A percentile compares a stretch with the other conserved stretches of the same genome.
These are phyloP conservation scores for Tangara arthus DNA, from an alignment of 2,797 vertebrate genomes.

Conservation along the genomic window DNA sequence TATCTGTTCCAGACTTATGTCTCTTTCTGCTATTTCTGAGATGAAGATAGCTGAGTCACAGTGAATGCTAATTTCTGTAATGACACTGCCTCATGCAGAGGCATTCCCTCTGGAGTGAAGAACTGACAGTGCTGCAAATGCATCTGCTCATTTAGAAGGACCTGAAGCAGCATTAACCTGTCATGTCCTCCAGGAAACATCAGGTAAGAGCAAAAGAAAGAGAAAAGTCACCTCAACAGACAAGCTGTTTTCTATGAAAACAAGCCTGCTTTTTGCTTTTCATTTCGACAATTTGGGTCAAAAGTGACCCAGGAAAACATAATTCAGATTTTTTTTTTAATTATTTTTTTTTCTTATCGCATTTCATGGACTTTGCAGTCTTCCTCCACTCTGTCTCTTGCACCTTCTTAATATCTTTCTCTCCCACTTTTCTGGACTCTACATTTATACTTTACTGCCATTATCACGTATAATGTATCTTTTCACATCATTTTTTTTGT, in stretches of 20 bases:
- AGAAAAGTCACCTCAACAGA: neutral
- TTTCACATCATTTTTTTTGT: neutral
- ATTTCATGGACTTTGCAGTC: neutral
- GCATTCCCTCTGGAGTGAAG: neutral
- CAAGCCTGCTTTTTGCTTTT: neutral
- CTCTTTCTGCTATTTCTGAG: neutral
- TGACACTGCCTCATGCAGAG: constrained; percentile 1
- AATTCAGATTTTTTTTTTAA: neutral
- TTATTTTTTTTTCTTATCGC: neutral
- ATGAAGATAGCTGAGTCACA: constrained; percentile 51
- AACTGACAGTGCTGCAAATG: neutral
- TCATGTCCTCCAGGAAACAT: neutral
- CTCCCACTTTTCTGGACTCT: neutral
- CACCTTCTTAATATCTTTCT: neutral
- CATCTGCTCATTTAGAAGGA: constrained; percentile 8
- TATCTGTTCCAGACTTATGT: constrained; percentile 3
- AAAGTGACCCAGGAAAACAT: neutral
- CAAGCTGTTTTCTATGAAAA: neutral
- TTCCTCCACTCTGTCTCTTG: neutral
- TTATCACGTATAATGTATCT: neutral
- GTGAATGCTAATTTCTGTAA: constrained; percentile 40
- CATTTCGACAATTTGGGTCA: neutral
- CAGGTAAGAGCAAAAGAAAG: neutral
- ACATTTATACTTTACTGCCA: neutral
- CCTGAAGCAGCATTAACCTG: neutral